Evolutionary conservation across 2,888 invertebrate species (phyloP).

Genomic region (Troides aeacus): DNA sequence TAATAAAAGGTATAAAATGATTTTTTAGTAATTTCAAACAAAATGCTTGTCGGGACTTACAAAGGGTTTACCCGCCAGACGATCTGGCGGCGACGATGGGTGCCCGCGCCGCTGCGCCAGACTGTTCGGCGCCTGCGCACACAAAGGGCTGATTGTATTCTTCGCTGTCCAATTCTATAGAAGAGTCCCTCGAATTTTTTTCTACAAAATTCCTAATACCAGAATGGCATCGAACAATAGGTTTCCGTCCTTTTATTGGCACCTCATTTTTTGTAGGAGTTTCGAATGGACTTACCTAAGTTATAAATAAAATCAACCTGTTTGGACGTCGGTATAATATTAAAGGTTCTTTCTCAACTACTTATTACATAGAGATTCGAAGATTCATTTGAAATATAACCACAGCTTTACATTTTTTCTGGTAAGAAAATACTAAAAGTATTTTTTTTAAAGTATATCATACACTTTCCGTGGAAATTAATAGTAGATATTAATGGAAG

Average conservation of each 20-base stretch:
- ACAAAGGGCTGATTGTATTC: slow-evolving; percentile 77
- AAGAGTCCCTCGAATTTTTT: slow-evolving; percentile 67
- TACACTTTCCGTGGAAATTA: neutral
- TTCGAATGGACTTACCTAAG: slow-evolving; percentile 69
- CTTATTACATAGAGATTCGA: slow-evolving; percentile 19
- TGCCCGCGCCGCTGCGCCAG: slow-evolving; percentile 57
- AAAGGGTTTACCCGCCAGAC: slow-evolving; percentile 45
- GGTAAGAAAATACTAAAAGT: neutral
- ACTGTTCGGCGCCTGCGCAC: slow-evolving; percentile 75
- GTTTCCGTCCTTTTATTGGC: slow-evolving; percentile 80
- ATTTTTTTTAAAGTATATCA: neutral
- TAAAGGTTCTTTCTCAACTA: slow-evolving; percentile 32
- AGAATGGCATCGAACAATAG: slow-evolving; percentile 77
- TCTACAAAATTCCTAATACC: slow-evolving; percentile 67
- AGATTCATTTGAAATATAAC: slow-evolving; percentile 13
- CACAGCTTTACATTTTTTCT: neutral
- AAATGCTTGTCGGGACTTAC: slow-evolving; percentile 19
- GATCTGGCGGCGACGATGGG: slow-evolving; percentile 54
- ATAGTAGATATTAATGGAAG: neutral
- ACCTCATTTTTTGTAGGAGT: slow-evolving; percentile 74
- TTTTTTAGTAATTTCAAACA: slow-evolving; percentile 1
- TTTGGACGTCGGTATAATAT: slow-evolving; percentile 53
- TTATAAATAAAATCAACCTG: slow-evolving; percentile 73
- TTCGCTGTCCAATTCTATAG: slow-evolving; percentile 60
- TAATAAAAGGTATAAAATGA: neutral